These are phyloP conservation scores for Rattus norvegicus DNA, from an alignment of 2,113 vertebrate genomes.

Conservation along the genomic window GRCr8 NC_086025.1:126771001-126771500, in stretches of 20 bases:
- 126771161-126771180: not conserved
- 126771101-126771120: not conserved
- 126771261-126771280: not conserved
- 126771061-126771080: not conserved
- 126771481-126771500: slow-evolving; percentile 46
- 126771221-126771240: not conserved
- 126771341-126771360: not conserved
- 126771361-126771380: slow-evolving; percentile 31
- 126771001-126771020: not conserved
- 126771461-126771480: slow-evolving; percentile 28
- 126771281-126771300: not conserved
- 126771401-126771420: not conserved
- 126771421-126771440: not conserved
- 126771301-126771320: not conserved
- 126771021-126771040: not conserved
- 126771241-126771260: not conserved
- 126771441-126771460: not conserved
- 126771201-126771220: not conserved
- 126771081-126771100: not conserved
- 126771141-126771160: not conserved
- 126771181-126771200: not conserved
- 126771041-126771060: not conserved
- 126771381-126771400: not conserved
- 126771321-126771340: not conserved
- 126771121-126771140: not conserved